These are phyloP conservation scores for Cladorhizidae sp. DNA, from an alignment of 37 sponge, comb jelly and placozoan species.

Conservation along the genomic window DNA sequence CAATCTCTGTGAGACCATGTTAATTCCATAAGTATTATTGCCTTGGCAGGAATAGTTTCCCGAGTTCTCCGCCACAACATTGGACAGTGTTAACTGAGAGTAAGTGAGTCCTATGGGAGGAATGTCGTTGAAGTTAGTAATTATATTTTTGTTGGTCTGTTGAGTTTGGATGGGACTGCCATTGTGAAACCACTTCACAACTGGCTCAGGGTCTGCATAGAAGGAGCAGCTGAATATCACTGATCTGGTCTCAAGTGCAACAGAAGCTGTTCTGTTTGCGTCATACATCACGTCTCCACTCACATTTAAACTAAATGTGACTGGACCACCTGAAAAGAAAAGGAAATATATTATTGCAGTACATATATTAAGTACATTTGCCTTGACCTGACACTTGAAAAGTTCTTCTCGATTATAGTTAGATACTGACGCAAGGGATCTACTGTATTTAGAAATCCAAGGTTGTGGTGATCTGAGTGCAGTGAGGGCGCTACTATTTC, in stretches of 20 bases:
- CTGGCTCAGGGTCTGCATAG: background rate
- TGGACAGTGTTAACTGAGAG: background rate
- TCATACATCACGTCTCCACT: background rate
- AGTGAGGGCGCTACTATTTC: no score
- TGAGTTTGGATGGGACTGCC: background rate
- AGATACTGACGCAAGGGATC: no score
- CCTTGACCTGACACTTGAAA: no score
- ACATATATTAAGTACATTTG: no score
- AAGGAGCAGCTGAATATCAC: background rate
- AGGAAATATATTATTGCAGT: no score
- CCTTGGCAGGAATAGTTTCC: background rate
- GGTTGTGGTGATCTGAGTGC: no score
- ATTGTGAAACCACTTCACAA: background rate
- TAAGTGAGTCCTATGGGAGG: background rate
- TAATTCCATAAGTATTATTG: background rate
- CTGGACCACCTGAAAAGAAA: slow-evolving; percentile 5
- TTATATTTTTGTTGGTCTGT: background rate
- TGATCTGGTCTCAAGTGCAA: background rate
- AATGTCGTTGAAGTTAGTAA: background rate
- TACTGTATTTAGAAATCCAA: no score
- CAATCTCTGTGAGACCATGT: background rate
- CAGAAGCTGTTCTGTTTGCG: background rate
- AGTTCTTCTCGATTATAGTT: no score
- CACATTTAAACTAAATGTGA: background rate
- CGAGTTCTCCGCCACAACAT: background rate